phyloP scores from a whole-genome alignment of 2,888 invertebrate genomes.

The Agonopterix alstromeriana region DNA sequence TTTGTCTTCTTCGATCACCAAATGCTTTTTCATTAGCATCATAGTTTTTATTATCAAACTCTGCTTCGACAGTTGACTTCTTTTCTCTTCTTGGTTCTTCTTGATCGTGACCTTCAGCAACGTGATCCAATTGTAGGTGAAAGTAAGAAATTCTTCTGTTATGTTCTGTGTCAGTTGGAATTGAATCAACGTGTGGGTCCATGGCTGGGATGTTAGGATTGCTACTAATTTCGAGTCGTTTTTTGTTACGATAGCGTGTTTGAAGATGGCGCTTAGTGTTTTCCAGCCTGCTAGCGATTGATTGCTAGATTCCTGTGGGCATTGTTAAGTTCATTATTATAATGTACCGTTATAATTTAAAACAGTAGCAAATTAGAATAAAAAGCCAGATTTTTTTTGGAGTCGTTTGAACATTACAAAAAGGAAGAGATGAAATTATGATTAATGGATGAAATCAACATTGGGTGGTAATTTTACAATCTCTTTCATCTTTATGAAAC shows the following conservation, averaged over 20 bases:
- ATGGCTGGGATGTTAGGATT: constrained; percentile 55
- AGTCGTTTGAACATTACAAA: no score
- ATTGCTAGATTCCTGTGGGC: constrained; percentile 41
- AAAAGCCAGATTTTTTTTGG: no score
- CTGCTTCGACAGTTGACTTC: constrained; percentile 35
- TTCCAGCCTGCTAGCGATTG: constrained; percentile 59
- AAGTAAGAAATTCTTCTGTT: constrained; percentile 50
- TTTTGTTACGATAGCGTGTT: constrained; percentile 50
- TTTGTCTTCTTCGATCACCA: constrained; percentile 28
- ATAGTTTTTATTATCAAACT: constrained; percentile 51
- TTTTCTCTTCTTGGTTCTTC: constrained; percentile 33
- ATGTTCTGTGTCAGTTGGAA: constrained; percentile 56
- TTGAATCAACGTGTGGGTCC: constrained; percentile 57
- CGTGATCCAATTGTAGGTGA: constrained; percentile 51
- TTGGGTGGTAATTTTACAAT: no score
- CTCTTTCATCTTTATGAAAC: no score
- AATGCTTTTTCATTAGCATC: constrained; percentile 37
- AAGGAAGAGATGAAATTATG: no score
- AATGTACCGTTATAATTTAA: no score
- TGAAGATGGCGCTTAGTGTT: constrained; percentile 54
- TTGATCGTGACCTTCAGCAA: constrained; percentile 49
- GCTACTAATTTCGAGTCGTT: constrained; percentile 50
- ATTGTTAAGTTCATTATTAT: background rate
- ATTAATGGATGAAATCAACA: no score
- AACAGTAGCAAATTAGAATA: no score